Evolutionary conservation across 2,888 invertebrate genomes (phyloP).

Genomic region (Biston stratarius): DNA sequence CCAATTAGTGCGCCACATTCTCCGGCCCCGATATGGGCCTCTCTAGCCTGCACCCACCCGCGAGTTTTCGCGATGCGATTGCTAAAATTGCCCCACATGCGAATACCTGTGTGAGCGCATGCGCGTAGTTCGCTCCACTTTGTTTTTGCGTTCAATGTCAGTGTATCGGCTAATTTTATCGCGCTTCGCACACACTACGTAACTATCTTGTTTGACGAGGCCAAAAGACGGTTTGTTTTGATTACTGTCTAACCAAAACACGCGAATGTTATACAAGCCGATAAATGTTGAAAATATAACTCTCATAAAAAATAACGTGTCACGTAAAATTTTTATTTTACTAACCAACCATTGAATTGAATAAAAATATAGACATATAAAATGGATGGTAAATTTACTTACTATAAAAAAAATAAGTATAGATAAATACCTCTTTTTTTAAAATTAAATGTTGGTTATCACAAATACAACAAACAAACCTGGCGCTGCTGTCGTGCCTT

Average conservation of each 20-base stretch:
- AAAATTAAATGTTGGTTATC: neutral
- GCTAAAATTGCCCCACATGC: slow-evolving; percentile 67
- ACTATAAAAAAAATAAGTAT: too few species aligned
- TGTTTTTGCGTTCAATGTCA: slow-evolving; percentile 86
- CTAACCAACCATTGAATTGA: slow-evolving; percentile 13
- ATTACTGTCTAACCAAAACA: slow-evolving; percentile 70
- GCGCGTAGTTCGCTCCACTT: slow-evolving; percentile 78
- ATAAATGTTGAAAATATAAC: slow-evolving; percentile 43
- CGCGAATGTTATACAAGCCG: slow-evolving; percentile 53
- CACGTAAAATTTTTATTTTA: slow-evolving; percentile 24
- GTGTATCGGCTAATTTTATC: slow-evolving; percentile 85
- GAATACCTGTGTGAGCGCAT: slow-evolving; percentile 65
- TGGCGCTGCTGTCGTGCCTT: slow-evolving; percentile 1
- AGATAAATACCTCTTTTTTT: too few species aligned
- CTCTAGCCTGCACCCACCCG: slow-evolving; percentile 56
- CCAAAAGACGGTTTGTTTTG: slow-evolving; percentile 81
- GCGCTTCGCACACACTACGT: slow-evolving; percentile 75
- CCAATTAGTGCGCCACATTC: slow-evolving; percentile 66
- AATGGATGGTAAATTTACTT: neutral
- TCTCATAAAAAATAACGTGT: slow-evolving; percentile 30
- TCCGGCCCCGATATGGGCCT: slow-evolving; percentile 63
- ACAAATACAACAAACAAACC: slow-evolving; percentile 1
- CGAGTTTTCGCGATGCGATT: slow-evolving; percentile 63
- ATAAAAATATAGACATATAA: neutral
- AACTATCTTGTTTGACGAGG: slow-evolving; percentile 79